Conservation (phyloP, 1,140 invertebrate genomes). For the Drosophila subpulchrella region DNA sequence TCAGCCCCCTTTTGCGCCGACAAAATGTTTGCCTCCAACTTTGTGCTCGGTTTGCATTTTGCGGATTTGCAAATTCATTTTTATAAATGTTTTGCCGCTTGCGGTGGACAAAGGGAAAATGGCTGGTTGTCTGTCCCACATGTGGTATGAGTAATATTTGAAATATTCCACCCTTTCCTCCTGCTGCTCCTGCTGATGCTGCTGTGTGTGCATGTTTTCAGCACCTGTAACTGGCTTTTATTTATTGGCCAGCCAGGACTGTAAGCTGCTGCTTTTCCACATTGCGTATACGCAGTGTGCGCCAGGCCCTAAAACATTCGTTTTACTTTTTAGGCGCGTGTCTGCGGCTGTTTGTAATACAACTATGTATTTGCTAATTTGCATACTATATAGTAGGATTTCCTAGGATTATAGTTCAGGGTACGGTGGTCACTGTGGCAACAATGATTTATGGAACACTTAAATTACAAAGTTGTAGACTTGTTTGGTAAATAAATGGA, state of each 20-base stretch:
- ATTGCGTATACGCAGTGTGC: conserved; percentile 69
- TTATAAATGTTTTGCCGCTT: conserved; percentile 78
- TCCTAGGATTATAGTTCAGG: conserved; percentile 14
- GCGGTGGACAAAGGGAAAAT: conserved; percentile 22
- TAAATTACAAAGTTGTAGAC: background rate
- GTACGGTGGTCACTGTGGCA: background rate
- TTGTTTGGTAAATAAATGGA: background rate
- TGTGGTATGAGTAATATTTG: conserved; percentile 70
- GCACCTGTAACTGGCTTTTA: conserved; percentile 63
- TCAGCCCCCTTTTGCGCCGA: conserved; percentile 1
- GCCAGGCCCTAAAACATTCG: conserved; percentile 30
- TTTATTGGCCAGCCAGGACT: conserved; percentile 29
- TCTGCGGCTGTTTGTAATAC: conserved; percentile 4
- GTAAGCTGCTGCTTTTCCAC: conserved; percentile 16
- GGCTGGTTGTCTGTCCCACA: conserved; percentile 32
- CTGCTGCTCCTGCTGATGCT: conserved; percentile 4
- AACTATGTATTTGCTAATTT: conserved; percentile 28
- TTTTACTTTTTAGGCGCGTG: conserved; percentile 5
- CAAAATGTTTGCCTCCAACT: conserved; percentile 68
- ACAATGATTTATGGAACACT: background rate
- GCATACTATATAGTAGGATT: conserved; percentile 31
- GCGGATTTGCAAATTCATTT: conserved; percentile 75
- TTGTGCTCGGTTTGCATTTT: conserved; percentile 65
- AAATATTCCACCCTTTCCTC: conserved; percentile 35
- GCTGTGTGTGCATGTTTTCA: conserved; percentile 40